Evolutionary conservation across 2,888 invertebrate genomes (phyloP).

Genomic region (Amiota minor): DNA sequence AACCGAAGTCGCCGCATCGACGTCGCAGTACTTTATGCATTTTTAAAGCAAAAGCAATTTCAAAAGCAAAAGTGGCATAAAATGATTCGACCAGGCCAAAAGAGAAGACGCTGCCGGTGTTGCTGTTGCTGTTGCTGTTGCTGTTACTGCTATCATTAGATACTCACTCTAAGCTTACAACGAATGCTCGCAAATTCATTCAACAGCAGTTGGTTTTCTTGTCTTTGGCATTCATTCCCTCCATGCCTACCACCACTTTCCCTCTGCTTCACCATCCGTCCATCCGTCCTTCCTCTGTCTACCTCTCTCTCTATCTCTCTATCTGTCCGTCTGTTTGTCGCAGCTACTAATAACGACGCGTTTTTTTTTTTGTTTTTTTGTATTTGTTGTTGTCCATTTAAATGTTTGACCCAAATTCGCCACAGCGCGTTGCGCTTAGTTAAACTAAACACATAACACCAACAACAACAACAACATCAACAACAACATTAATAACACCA

Average conservation of each 20-base stretch:
- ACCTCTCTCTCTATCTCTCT: too few relatives aligned
- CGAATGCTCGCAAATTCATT: slow-evolving; percentile 19
- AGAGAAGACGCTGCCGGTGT: slow-evolving; percentile 26
- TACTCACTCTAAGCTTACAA: neutral
- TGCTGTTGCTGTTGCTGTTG: neutral
- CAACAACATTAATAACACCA: slow-evolving; percentile 16
- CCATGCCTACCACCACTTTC: too few relatives aligned
- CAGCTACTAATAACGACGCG: slow-evolving; percentile 35
- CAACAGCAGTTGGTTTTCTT: neutral
- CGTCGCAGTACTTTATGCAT: slow-evolving; percentile 14
- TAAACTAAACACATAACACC: slow-evolving; percentile 14
- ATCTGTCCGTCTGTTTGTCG: neutral
- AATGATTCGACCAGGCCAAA: neutral
- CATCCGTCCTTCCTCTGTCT: too few relatives aligned
- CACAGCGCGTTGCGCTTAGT: neutral
- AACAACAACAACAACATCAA: neutral
- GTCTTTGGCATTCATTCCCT: too few relatives aligned
- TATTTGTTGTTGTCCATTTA: slow-evolving; percentile 51
- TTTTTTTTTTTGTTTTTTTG: slow-evolving; percentile 27
- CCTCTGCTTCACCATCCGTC: too few relatives aligned
- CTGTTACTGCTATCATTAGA: neutral
- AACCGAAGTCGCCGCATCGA: neutral
- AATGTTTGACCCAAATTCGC: slow-evolving; percentile 61
- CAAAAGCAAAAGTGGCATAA: neutral
- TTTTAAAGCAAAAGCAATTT: neutral